These are phyloP conservation scores for Galendromus occidentalis DNA, from an alignment of 1,140 invertebrate species.

Conservation along the genomic window DNA sequence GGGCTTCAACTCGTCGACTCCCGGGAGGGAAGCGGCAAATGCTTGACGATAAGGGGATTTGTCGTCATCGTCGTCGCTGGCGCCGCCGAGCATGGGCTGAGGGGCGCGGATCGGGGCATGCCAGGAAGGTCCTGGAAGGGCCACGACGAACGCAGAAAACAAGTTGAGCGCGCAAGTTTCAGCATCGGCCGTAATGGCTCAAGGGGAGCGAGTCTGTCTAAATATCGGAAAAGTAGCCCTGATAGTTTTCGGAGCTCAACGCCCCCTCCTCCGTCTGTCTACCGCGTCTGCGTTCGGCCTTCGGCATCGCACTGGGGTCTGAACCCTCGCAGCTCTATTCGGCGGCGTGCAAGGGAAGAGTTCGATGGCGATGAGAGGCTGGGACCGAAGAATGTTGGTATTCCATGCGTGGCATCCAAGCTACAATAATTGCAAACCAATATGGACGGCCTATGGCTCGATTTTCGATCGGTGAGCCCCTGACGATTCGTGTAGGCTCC, in stretches of 20 bases:
- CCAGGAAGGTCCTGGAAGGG: not conserved
- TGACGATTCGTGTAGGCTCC: too few species aligned
- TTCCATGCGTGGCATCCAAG: not conserved
- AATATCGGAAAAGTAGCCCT: constrained; percentile 11
- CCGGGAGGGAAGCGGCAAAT: not conserved
- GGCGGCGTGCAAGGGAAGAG: too few species aligned
- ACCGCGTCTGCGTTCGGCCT: not conserved
- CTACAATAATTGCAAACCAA: constrained; percentile 10
- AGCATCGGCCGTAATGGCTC: too few species aligned
- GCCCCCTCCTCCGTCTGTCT: not conserved
- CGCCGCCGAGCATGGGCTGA: not conserved
- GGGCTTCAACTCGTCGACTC: too few species aligned
- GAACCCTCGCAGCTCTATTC: too few species aligned
- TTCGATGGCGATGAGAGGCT: too few species aligned
- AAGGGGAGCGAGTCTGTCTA: not conserved
- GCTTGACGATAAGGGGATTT: not conserved
- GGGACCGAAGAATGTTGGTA: too few species aligned
- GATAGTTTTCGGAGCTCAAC: constrained; percentile 1
- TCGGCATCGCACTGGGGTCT: not conserved
- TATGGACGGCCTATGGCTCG: not conserved
- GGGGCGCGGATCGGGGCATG: not conserved
- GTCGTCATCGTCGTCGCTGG: not conserved
- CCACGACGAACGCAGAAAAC: too few species aligned
- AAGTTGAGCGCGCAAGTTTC: too few species aligned
- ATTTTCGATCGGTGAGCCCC: too few species aligned